A percentile compares a stretch with the other conserved stretches of the same genome.
Evolutionary conservation across 2,797 vertebrate species (phyloP).

Genomic region (Pagetopsis macropterus): DNA sequence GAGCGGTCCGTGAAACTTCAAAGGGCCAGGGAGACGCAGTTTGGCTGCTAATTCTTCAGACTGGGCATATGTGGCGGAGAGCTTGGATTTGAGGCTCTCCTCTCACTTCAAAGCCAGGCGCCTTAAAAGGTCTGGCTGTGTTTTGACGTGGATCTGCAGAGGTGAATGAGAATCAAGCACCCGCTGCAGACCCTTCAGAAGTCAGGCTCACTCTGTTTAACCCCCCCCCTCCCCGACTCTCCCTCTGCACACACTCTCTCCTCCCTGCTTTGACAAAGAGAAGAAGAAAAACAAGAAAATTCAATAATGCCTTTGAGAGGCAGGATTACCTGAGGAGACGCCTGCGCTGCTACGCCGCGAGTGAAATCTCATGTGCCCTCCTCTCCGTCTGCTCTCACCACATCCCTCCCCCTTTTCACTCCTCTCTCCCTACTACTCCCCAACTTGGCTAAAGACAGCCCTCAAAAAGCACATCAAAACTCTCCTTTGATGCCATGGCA

Average conservation of each 20-base stretch:
- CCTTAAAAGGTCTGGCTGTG: conserved; percentile 88
- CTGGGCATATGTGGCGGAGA: conserved; percentile 82
- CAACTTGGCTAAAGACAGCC: conserved; percentile 86
- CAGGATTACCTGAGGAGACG: conserved; percentile 88
- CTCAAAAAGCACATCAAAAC: conserved; percentile 89
- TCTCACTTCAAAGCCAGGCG: conserved; percentile 88
- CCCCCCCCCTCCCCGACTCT: conserved; percentile 63
- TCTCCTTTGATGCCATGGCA: conserved; percentile 87
- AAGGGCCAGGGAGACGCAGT: conserved; percentile 79
- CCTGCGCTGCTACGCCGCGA: conserved; percentile 76
- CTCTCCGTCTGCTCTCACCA: conserved; percentile 77
- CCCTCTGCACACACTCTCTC: conserved; percentile 75
- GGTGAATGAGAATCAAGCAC: conserved; percentile 89
- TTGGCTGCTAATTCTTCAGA: conserved; percentile 86
- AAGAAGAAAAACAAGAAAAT: conserved; percentile 88
- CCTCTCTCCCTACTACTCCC: conserved; percentile 71
- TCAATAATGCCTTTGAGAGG: conserved; percentile 89
- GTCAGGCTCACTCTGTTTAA: conserved; percentile 84
- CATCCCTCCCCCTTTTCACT: conserved; percentile 76
- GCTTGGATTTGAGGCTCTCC: conserved; percentile 86
- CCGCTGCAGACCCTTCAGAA: conserved; percentile 82
- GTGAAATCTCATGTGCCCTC: conserved; percentile 87
- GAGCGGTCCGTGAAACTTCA: conserved; percentile 83
- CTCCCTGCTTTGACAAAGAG: conserved; percentile 81
- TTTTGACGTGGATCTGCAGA: conserved; percentile 88